Evolutionary conservation across 92 coral and sea anemone genomes (phyloP).

Genomic region (Siderastrea radians): DNA sequence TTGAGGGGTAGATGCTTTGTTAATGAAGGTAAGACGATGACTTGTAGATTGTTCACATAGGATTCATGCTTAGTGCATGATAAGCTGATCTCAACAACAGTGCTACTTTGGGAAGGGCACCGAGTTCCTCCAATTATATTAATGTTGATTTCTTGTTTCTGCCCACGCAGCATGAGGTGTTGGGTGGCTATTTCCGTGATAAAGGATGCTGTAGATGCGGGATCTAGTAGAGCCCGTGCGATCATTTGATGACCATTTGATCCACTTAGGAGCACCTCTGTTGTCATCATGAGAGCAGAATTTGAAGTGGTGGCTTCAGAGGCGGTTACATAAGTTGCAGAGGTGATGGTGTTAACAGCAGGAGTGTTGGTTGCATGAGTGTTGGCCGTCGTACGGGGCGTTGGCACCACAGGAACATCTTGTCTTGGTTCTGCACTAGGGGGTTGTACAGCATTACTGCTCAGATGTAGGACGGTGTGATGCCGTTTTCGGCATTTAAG

Average conservation of each 20-base stretch:
- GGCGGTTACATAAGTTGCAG: not conserved
- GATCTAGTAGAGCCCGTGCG: conserved; percentile 62
- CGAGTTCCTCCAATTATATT: conserved; percentile 65
- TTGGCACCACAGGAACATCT: not conserved
- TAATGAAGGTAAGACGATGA: too few species aligned
- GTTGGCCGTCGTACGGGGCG: not conserved
- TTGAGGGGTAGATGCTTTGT: too few species aligned
- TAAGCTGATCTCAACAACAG: conserved; percentile 31
- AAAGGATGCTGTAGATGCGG: conserved; percentile 53
- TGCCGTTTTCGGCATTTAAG: conserved; percentile 51
- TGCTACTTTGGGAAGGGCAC: conserved; percentile 32
- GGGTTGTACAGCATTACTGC: not conserved
- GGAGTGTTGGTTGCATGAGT: not conserved
- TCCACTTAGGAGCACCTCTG: conserved; percentile 58
- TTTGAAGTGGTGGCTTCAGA: conserved; percentile 2
- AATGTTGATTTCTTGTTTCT: conserved; percentile 30
- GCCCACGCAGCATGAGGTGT: conserved; percentile 24
- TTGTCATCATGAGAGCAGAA: conserved; percentile 70
- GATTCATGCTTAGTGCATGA: too few species aligned
- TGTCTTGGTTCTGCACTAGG: not conserved
- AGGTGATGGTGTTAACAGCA: not conserved
- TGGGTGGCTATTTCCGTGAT: conserved; percentile 45
- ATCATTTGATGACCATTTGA: conserved; percentile 45
- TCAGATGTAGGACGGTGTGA: conserved; percentile 53
- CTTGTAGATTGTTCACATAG: too few species aligned